A percentile compares a stretch with the other conserved stretches of the same genome.
Conservation (phyloP, 2,888 invertebrate genomes). For the Acleris cristana region DNA sequence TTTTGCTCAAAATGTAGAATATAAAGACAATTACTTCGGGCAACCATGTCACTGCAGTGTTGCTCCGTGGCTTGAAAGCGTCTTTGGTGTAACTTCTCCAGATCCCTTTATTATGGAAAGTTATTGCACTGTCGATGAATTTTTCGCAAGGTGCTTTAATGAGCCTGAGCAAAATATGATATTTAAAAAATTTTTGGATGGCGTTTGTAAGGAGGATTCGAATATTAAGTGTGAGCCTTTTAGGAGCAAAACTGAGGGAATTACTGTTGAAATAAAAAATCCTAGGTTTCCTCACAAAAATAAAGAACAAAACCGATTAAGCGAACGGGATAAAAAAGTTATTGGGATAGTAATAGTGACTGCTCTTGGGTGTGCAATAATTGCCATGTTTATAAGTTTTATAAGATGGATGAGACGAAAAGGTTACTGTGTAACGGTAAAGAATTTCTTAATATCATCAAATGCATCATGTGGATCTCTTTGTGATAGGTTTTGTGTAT, state of each 20-base stretch:
- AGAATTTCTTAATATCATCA: constrained; percentile 69
- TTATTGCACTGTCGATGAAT: constrained; percentile 84
- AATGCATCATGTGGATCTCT: constrained; percentile 65
- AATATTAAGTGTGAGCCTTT: constrained; percentile 85
- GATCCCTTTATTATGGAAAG: constrained; percentile 79
- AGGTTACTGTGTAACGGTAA: constrained; percentile 78
- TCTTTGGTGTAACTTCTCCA: constrained; percentile 67
- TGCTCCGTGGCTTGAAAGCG: constrained; percentile 80
- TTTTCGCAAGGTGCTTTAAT: constrained; percentile 86
- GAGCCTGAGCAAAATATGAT: constrained; percentile 85
- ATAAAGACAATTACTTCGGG: constrained; percentile 86
- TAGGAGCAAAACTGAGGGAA: constrained; percentile 59
- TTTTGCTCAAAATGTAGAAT: constrained; percentile 70
- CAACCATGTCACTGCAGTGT: constrained; percentile 86
- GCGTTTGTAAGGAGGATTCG: constrained; percentile 81
- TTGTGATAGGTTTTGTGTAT: constrained; percentile 67
- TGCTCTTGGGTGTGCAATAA: constrained; percentile 76
- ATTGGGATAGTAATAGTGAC: constrained; percentile 81
- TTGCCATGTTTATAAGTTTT: constrained; percentile 81
- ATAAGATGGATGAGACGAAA: constrained; percentile 83
- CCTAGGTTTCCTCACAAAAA: constrained; percentile 75
- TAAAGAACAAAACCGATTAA: constrained; percentile 51
- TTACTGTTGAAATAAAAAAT: constrained; percentile 69
- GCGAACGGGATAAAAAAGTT: constrained; percentile 68
- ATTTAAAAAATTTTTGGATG: constrained; percentile 85